Evolutionary conservation across 2,797 vertebrate genomes (phyloP).

Genomic region (Myiothlypis coronata): DNA sequence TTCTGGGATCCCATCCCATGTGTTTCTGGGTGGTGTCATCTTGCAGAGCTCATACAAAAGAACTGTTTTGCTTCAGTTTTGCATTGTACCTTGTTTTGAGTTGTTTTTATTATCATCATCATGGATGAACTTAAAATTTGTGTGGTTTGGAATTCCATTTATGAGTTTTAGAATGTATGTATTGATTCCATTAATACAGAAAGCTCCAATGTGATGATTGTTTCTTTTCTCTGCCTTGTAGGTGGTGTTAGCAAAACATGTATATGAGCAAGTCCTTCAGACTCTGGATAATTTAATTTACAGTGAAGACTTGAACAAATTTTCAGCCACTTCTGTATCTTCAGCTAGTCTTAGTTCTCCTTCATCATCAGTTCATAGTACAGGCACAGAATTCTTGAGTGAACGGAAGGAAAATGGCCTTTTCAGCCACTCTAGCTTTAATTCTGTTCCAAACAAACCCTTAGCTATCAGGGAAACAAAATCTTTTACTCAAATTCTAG

Average conservation of each 20-base stretch:
- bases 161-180: background rate
- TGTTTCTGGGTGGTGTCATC: background rate
- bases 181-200: background rate
- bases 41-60: background rate
- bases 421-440: slow-evolving; percentile 84
- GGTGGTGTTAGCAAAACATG: slow-evolving; percentile 94
- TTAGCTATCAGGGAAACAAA: slow-evolving; percentile 65
- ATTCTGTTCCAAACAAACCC: slow-evolving; percentile 72
- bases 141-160: background rate
- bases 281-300: slow-evolving; percentile 92
- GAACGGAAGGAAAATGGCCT: slow-evolving; percentile 82
- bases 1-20: background rate
- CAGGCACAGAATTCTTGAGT: slow-evolving; percentile 77
- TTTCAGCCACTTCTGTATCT: slow-evolving; percentile 74
- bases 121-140: background rate
- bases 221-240: slow-evolving; percentile 57
- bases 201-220: background rate
- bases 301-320: slow-evolving; percentile 83
- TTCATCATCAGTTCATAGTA: slow-evolving; percentile 69
- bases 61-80: background rate
- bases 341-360: slow-evolving; percentile 73
- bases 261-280: slow-evolving; percentile 96
- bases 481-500: slow-evolving; percentile 90
- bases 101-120: background rate
- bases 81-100: background rate